phyloP scores from a whole-genome alignment of 1,140 invertebrate species.

The Bombus difficillimus region DNA sequence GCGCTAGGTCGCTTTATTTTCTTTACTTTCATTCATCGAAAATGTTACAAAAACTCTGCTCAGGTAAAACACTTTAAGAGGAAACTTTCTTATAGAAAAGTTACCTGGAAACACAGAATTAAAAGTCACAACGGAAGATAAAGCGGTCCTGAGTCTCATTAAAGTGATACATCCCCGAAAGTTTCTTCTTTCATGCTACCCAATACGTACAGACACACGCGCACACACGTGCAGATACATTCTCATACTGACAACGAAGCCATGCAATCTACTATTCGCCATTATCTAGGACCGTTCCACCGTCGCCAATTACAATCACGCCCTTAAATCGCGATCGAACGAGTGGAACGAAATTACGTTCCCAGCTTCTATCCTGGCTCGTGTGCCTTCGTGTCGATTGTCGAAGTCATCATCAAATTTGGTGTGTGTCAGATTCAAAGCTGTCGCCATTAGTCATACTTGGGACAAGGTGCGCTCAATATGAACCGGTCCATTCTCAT shows the following conservation, averaged over 20 bases:
- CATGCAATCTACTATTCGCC: constrained; percentile 7
- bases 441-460: constrained; percentile 54
- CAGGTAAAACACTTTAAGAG: background rate
- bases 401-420: constrained; percentile 27
- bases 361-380: too few relatives aligned
- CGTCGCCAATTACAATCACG: constrained; percentile 28
- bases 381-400: background rate
- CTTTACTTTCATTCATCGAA: background rate
- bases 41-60: background rate
- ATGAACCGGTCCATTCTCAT: constrained; percentile 34
- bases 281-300: background rate
- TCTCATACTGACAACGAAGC: too few relatives aligned
- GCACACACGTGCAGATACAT: background rate
- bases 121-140: constrained; percentile 26
- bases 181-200: background rate
- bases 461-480: constrained; percentile 38
- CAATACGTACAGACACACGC: background rate
- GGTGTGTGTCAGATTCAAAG: constrained; percentile 37
- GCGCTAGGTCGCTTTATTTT: background rate
- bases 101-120: constrained; percentile 8
- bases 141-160: constrained; percentile 7
- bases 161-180: constrained; percentile 11
- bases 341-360: constrained; percentile 31
- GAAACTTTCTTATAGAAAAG: background rate
- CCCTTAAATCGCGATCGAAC: constrained; percentile 38